A percentile compares a stretch with the other conserved stretches of the same genome.
These are phyloP conservation scores for Patella pellucida DNA, from an alignment of 2,888 invertebrate genomes.

Conservation along the genomic window DNA sequence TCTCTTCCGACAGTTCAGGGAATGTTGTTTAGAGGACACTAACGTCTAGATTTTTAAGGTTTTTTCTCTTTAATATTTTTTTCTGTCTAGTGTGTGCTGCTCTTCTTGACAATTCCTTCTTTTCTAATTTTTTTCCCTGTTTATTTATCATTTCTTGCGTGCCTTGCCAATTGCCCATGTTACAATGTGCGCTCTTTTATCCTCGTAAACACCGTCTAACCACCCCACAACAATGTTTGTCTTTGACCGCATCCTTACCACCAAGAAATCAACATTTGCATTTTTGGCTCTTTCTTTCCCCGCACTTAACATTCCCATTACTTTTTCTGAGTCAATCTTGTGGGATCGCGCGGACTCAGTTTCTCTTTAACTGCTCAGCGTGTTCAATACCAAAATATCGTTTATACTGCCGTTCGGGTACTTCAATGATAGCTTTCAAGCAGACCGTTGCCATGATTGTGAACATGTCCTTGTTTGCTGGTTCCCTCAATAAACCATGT, in stretches of 20 bases:
- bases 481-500: not conserved
- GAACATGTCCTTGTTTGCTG: conserved; percentile 3
- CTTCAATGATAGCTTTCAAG: conserved; percentile 2
- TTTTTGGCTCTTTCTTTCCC: conserved; percentile 25
- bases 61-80: conserved; percentile 21
- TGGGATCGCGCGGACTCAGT: conserved; percentile 21
- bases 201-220: not conserved
- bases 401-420: conserved; percentile 31
- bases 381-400: conserved; percentile 27
- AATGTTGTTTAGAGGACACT: not conserved
- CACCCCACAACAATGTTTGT: no score
- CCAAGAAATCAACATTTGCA: conserved; percentile 28
- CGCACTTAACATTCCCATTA: conserved; percentile 34
- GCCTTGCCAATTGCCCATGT: conserved; percentile 13
- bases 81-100: conserved; percentile 12
- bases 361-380: not conserved
- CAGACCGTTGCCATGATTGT: conserved; percentile 13
- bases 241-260: conserved; percentile 26
- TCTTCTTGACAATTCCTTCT: conserved; percentile 13
- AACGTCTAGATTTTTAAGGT: not conserved
- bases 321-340: conserved; percentile 36
- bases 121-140: no score
- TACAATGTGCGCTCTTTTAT: conserved; percentile 16
- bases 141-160: conserved; percentile 19
- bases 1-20: not conserved